phyloP scores from a whole-genome alignment of 53 echinoderm and acorn worm species.

The Hippasteria phrygiana region DNA sequence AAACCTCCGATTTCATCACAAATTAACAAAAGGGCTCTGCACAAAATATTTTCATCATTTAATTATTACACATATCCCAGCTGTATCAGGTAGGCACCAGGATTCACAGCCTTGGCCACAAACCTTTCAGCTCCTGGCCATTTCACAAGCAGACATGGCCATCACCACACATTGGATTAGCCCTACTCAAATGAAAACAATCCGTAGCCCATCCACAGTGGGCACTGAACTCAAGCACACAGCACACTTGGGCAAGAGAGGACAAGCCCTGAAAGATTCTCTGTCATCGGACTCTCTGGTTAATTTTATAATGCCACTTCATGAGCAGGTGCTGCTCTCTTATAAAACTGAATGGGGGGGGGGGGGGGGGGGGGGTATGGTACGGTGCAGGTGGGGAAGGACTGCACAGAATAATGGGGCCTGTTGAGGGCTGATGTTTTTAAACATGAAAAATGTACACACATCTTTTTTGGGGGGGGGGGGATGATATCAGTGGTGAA shows the following conservation, averaged over 20 bases:
- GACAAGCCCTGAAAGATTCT: not conserved
- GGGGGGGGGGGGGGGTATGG: not conserved
- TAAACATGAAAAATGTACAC: no score
- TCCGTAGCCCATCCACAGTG: not conserved
- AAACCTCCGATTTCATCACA: not conserved
- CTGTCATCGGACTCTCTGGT: not conserved
- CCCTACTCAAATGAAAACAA: no score
- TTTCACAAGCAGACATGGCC: not conserved
- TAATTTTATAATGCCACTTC: slow-evolving; percentile 13
- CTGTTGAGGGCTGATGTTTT: no score
- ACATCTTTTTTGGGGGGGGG: no score
- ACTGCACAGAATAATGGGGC: no score
- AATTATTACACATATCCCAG: no score
- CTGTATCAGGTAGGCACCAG: slow-evolving; percentile 12
- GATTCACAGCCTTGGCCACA: not conserved
- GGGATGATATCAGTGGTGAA: no score
- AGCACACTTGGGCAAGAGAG: no score
- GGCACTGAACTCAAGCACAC: not conserved
- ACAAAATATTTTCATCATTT: not conserved
- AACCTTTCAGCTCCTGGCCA: slow-evolving; percentile 29
- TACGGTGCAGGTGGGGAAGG: not conserved
- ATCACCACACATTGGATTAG: not conserved
- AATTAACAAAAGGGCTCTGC: not conserved
- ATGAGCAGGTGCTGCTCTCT: slow-evolving; percentile 28
- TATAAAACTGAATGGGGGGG: not conserved